A percentile compares a stretch with the other conserved stretches of the same genome.
phyloP scores from a whole-genome alignment of 2,888 invertebrate species.

The Cryptocephalus moraei region DNA sequence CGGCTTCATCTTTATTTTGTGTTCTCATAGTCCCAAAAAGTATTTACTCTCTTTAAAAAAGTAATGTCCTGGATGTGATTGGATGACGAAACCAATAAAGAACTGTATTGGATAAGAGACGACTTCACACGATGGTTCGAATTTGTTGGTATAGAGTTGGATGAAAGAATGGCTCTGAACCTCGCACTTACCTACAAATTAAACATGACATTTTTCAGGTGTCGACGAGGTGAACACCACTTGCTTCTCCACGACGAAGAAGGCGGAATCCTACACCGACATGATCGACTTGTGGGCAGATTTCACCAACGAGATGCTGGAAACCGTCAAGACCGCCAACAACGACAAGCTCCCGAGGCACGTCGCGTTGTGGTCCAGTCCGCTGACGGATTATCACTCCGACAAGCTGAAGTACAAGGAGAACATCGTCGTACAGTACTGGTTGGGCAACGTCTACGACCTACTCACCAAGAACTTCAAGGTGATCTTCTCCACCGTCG shows the following conservation, averaged over 20 bases:
- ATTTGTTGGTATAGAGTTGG: too few relatives aligned
- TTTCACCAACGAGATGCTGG: slow-evolving; percentile 53
- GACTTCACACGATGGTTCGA: too few relatives aligned
- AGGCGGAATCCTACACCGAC: slow-evolving; percentile 42
- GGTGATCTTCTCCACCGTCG: slow-evolving; percentile 69
- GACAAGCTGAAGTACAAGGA: slow-evolving; percentile 21
- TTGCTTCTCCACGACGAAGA: slow-evolving; percentile 50
- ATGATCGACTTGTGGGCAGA: slow-evolving; percentile 61
- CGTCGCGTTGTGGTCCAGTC: slow-evolving; percentile 65
- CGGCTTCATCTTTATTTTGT: too few relatives aligned
- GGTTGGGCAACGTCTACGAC: slow-evolving; percentile 64
- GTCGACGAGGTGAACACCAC: slow-evolving; percentile 67
- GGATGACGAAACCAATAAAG: too few relatives aligned
- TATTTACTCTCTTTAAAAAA: too few relatives aligned
- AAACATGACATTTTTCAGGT: slow-evolving; percentile 24
- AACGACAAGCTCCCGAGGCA: slow-evolving; percentile 42
- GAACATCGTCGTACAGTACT: slow-evolving; percentile 59
- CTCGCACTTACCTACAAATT: too few relatives aligned
- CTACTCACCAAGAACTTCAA: slow-evolving; percentile 62
- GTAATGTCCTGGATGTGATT: too few relatives aligned
- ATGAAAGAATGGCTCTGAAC: too few relatives aligned
- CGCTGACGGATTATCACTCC: slow-evolving; percentile 46
- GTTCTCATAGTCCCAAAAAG: too few relatives aligned
- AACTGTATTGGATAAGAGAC: too few relatives aligned
- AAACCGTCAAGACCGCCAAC: slow-evolving; percentile 49